Conservation (phyloP, 1,140 invertebrate genomes). For the Cherax quadricarinatus region DNA sequence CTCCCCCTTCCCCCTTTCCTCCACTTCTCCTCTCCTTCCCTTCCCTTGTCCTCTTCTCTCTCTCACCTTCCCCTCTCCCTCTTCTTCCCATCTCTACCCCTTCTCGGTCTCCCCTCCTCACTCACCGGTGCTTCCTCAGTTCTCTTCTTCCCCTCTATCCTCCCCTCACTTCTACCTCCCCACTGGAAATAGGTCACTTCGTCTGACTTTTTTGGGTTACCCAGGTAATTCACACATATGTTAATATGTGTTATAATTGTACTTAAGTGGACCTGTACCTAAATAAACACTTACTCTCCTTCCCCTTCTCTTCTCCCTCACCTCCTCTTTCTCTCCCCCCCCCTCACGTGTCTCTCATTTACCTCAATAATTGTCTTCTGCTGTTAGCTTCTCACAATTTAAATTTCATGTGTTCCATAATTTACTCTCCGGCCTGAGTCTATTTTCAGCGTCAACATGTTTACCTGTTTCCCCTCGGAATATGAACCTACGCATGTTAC, state of each 20-base stretch:
- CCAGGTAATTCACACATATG: no score
- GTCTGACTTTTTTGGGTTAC: no score
- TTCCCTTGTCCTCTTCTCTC: background rate
- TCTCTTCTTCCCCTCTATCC: background rate
- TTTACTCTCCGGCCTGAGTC: no score
- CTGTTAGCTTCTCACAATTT: no score
- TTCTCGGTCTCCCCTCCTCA: background rate
- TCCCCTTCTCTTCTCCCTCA: background rate
- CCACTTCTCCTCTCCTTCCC: background rate
- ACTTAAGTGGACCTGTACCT: no score
- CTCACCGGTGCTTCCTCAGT: background rate
- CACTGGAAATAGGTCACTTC: no score
- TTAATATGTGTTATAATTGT: no score
- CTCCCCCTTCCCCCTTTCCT: background rate
- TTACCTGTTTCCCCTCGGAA: no score
- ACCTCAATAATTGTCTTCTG: background rate
- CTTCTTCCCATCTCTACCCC: background rate
- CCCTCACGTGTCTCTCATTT: background rate
- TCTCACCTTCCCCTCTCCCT: background rate
- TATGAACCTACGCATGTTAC: no score
- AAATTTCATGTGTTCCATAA: no score
- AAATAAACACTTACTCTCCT: no score
- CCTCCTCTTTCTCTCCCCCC: background rate
- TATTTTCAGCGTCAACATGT: no score
- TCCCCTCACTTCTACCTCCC: background rate